phyloP scores from a whole-genome alignment of 2,797 vertebrate genomes.

The Knipowitschia caucasica region DNA sequence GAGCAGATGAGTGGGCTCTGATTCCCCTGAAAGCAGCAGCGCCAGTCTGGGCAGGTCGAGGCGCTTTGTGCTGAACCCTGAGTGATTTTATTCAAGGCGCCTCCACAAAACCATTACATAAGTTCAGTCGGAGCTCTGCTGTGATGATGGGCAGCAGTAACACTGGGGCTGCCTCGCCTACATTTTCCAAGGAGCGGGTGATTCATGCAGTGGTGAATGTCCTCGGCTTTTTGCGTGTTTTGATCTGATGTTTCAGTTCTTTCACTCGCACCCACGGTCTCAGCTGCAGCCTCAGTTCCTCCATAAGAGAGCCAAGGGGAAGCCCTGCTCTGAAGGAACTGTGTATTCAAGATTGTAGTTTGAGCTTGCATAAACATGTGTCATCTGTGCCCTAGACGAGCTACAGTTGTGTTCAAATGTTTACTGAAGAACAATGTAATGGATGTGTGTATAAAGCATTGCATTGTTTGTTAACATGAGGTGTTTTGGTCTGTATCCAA shows the following conservation, averaged over 20 bases:
- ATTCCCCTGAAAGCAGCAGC: not conserved
- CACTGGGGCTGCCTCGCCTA: conserved; percentile 54
- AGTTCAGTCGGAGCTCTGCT: conserved; percentile 58
- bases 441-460: too few species aligned
- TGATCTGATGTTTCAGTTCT: not conserved
- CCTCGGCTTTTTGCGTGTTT: conserved; percentile 9
- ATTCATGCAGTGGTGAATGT: conserved; percentile 58
- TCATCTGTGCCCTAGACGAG: too few species aligned
- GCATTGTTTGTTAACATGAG: too few species aligned
- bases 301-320: conserved; percentile 2
- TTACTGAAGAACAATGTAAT: too few species aligned
- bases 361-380: too few species aligned
- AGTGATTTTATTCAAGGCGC: conserved; percentile 44
- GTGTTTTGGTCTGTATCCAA: too few species aligned
- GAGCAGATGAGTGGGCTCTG: conserved; percentile 14
- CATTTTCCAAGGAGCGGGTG: conserved; percentile 58
- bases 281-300: conserved; percentile 19
- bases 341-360: too few species aligned
- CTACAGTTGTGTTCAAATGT: too few species aligned
- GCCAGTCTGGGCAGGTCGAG: conserved; percentile 62
- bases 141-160: conserved; percentile 45
- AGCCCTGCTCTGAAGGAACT: too few species aligned
- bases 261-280: conserved; percentile 15
- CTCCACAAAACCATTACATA: conserved; percentile 56
- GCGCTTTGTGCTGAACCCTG: conserved; percentile 21